phyloP scores from a whole-genome alignment of 1,140 invertebrate genomes.

The Panagrolaimus sp. region DNA sequence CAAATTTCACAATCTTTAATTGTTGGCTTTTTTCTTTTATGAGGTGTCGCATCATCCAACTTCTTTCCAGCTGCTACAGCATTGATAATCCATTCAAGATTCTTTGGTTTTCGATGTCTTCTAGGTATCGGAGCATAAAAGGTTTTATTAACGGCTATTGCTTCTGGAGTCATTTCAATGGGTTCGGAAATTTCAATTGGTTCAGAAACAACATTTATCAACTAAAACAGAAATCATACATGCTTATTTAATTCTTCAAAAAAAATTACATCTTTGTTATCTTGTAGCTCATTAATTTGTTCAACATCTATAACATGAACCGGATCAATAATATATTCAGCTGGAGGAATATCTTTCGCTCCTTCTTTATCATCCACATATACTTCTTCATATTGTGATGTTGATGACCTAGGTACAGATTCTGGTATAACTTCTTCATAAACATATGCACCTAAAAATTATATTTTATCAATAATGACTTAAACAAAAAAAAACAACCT shows the following conservation, averaged over 20 bases:
- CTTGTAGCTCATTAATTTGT: background rate
- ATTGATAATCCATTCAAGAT: conserved; percentile 43
- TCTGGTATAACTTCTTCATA: background rate
- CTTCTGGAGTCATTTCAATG: background rate
- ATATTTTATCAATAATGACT: background rate
- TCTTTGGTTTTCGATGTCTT: conserved; percentile 11
- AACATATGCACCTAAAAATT: background rate
- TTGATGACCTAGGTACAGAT: background rate
- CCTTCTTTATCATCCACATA: background rate
- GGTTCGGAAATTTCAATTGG: background rate
- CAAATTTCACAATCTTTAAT: conserved; percentile 36
- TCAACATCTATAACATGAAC: background rate
- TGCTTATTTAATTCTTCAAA: background rate
- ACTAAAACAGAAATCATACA: background rate
- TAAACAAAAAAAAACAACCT: background rate
- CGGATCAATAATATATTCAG: background rate
- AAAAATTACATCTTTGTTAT: background rate
- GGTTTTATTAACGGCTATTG: background rate
- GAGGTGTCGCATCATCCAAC: conserved; percentile 15
- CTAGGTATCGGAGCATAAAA: background rate
- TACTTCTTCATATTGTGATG: background rate
- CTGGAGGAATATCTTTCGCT: background rate
- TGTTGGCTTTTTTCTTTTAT: conserved; percentile 26
- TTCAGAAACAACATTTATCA: background rate
- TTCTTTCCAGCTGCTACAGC: conserved; percentile 28